Evolutionary conservation across 2,888 invertebrate genomes (phyloP), one percentile per base, ranked within the genome.

Genomic region (Coecobrya sp.): DNA sequence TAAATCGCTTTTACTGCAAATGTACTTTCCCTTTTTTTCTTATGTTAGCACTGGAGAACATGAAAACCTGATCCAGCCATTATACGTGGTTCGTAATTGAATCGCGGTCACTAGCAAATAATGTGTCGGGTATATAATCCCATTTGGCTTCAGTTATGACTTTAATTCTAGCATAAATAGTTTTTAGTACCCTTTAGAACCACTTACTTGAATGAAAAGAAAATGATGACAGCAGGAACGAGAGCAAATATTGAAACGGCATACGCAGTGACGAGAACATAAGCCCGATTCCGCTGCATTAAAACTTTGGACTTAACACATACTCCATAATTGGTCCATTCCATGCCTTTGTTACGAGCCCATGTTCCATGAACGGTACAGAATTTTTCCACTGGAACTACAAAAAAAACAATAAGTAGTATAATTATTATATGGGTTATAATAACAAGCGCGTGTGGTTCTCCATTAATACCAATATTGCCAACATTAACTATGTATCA

Each of bases 121-220:
- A n/a, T n/a, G n/a, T n/a, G n/a, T n/a, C n/a, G n/a, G n/a, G n/a
- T n/a, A n/a, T n/a, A 36, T 36, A 4, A 36, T 36, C 36, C 36
- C 49, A 49, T 49, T 13, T 49, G 13, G 49, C 49, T 49, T 13
- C 49, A 1, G 49, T 49, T 3, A 49, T n/a, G n/a, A n/a, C n/a
- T n/a, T n/a, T n/a, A n/a, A n/a, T n/a, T n/a, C n/a, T 49, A 13
- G 13, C 49, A 49, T n/a, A n/a, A n/a, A 49, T 10, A 22, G 1
- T 65, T 25, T 65, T 3, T 25, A 25, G 22, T 3, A 2, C 4
- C 5, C 45, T 84, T 62, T 36, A 10, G 22, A 42, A 30, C 13
- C 73, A 91, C 95, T 95, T 95, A 96, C 96, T 95, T 95, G 95
- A 95, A 96, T 5, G 94, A 86, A 82, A 95, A 95, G 93, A 96